A percentile compares a stretch with the other conserved stretches of the same genome.
Evolutionary conservation across 2,888 invertebrate genomes (phyloP).

Genomic region (Masnerella sp.): DNA sequence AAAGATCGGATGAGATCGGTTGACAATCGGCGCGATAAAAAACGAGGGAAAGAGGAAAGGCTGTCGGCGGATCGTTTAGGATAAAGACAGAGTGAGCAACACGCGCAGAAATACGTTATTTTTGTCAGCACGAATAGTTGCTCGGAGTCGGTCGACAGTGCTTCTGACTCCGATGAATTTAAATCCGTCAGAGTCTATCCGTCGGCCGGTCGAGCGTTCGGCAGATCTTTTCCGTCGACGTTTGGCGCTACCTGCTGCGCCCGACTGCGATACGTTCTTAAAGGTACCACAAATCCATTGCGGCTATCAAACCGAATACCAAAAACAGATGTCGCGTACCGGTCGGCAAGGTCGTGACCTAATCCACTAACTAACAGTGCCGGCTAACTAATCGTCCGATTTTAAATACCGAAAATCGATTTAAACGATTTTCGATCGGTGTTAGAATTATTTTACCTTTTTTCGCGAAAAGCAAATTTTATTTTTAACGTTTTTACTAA

Average conservation of each 20-base stretch:
- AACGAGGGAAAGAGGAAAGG: constrained; percentile 30
- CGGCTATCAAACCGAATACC: neutral
- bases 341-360: neutral
- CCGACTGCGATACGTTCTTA: constrained; percentile 14
- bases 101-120: constrained; percentile 76
- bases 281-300: constrained; percentile 45
- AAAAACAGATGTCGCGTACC: neutral
- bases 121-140: constrained; percentile 76
- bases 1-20: neutral
- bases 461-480: too few relatives aligned
- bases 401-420: too few relatives aligned
- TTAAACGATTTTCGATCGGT: too few relatives aligned
- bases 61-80: constrained; percentile 45
- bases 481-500: too few relatives aligned
- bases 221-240: constrained; percentile 62
- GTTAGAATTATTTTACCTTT: too few relatives aligned
- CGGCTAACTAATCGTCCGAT: too few relatives aligned
- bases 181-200: constrained; percentile 64
- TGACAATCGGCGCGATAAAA: constrained; percentile 5
- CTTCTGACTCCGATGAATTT: constrained; percentile 68
- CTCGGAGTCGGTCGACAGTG: constrained; percentile 64
- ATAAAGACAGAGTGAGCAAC: constrained; percentile 60
- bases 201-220: constrained; percentile 65
- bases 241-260: constrained; percentile 43
- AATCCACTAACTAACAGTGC: too few relatives aligned